A percentile compares a stretch with the other conserved stretches of the same genome.
These are phyloP conservation scores for Leptinotarsa haldemani DNA, from an alignment of 2,888 invertebrate species.

Conservation along the genomic window DNA sequence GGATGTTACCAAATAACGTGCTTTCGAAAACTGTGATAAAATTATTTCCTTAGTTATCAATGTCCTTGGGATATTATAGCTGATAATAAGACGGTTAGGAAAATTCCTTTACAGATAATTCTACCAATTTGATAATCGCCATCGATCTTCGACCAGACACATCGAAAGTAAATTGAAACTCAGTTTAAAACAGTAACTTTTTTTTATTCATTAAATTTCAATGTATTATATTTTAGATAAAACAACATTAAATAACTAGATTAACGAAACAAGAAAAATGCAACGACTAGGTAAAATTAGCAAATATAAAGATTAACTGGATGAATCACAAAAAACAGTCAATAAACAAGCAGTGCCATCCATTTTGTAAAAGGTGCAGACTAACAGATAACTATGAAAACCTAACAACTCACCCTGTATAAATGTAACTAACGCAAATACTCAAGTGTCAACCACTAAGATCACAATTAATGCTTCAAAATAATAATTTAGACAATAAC, in stretches of 20 bases:
- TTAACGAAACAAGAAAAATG: conserved; percentile 1
- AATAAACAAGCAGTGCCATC: conserved; percentile 11
- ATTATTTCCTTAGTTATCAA: too few species aligned
- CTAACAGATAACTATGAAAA: neutral
- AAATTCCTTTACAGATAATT: too few species aligned
- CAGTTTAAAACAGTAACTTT: conserved; percentile 4
- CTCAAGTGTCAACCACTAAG: neutral
- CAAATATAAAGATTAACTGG: neutral
- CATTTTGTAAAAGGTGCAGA: neutral
- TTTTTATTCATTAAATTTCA: conserved; percentile 2
- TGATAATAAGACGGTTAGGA: too few species aligned
- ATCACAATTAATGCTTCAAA: conserved; percentile 13
- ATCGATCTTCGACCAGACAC: neutral
- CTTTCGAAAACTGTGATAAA: too few species aligned
- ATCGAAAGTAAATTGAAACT: neutral
- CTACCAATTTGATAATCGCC: too few species aligned
- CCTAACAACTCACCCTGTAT: neutral
- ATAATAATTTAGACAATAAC: conserved; percentile 5
- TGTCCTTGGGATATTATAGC: too few species aligned
- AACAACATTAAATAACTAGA: conserved; percentile 4
- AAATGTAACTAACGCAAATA: neutral
- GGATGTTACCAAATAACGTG: too few species aligned
- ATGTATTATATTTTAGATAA: conserved; percentile 1
- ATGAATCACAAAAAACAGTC: neutral
- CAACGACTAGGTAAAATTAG: neutral